Evolutionary conservation across 2,797 vertebrate genomes (phyloP), one percentile per base, ranked within the genome.

Genomic region (Tragopan temminckii): DNA sequence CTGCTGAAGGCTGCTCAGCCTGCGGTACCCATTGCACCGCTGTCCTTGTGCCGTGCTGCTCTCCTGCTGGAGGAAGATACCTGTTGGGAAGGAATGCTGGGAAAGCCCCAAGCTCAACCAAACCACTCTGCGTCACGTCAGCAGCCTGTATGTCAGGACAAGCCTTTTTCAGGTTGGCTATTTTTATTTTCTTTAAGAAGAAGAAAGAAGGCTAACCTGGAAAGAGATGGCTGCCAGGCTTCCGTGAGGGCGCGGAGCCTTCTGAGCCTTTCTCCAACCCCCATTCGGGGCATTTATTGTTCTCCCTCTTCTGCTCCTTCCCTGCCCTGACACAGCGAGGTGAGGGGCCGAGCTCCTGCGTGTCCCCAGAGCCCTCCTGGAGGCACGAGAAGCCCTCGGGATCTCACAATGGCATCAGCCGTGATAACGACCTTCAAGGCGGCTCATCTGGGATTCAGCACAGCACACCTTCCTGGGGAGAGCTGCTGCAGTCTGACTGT

Each of bases 271-370:
- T 78, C 55, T 76, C 31, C 20, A 7, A 13, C 38, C 61, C 52
- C 52, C 16, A 7, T 31, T 53, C 18, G 52, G 52, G 52, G 52
- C 52, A n/a, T 43, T 66, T 46, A 2, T 59, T n/a, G 21, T 8
- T 57, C 7, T 40, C 80, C 19, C 31, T 18, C 16, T 8, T 86
- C 23, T 82, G 68, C 38, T 35, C 35, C 38, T 9, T 20, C 42
- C 17, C 2, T 64, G 57, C 35, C 46, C 62, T 1, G 4, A 5
- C 16, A 3, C 43, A 23, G 74, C 0, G 0, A 21, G 63, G 5
- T 67, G 53, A 63, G 61, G 16, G 61, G 66, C 53, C 33, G 18
- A 48, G 55, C 45, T 62, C 84, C 69, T 57, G 43, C 20, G 31
- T 50, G 82, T 23, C 62, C 36, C 4, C 4, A 43, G 78, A 13